A percentile compares a stretch with the other conserved stretches of the same genome.
Evolutionary conservation across 2,888 invertebrate species (phyloP).

Genomic region (Lathronympha strigana): DNA sequence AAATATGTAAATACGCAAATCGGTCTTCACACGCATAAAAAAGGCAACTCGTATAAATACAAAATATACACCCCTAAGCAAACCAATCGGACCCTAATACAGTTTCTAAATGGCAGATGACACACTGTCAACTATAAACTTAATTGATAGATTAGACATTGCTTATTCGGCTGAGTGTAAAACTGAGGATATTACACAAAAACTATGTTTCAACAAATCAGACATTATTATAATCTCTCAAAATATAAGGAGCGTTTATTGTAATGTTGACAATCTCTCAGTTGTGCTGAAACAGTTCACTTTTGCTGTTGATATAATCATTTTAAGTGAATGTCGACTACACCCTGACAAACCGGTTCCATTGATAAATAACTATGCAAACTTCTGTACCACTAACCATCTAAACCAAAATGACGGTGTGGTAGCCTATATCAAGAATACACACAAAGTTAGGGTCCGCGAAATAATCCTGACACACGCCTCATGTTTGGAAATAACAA

Average conservation of each 20-base stretch:
- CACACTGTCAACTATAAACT: background rate
- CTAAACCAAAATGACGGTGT: slow-evolving; percentile 41
- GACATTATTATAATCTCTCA: background rate
- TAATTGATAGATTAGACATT: background rate
- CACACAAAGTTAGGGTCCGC: background rate
- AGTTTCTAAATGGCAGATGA: background rate
- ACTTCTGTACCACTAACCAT: slow-evolving; percentile 22
- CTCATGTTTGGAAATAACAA: slow-evolving; percentile 16
- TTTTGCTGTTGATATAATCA: slow-evolving; percentile 32
- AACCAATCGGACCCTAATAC: no score
- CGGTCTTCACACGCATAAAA: no score
- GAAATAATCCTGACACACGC: slow-evolving; percentile 21
- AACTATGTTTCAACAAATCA: background rate
- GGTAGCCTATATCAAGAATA: slow-evolving; percentile 35
- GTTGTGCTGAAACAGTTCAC: slow-evolving; percentile 12
- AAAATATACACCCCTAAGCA: background rate
- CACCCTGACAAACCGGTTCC: slow-evolving; percentile 22
- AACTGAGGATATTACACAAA: background rate
- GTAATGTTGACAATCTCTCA: slow-evolving; percentile 30
- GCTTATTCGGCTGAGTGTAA: background rate
- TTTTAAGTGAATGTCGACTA: slow-evolving; percentile 42
- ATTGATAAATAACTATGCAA: slow-evolving; percentile 6
- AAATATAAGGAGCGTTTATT: slow-evolving; percentile 14
- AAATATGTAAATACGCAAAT: no score
- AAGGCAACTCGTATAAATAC: background rate